A percentile compares a stretch with the other conserved stretches of the same genome.
Conservation (phyloP, 92 coral and sea anemone genomes). For the Phenganax subtilis region DNA sequence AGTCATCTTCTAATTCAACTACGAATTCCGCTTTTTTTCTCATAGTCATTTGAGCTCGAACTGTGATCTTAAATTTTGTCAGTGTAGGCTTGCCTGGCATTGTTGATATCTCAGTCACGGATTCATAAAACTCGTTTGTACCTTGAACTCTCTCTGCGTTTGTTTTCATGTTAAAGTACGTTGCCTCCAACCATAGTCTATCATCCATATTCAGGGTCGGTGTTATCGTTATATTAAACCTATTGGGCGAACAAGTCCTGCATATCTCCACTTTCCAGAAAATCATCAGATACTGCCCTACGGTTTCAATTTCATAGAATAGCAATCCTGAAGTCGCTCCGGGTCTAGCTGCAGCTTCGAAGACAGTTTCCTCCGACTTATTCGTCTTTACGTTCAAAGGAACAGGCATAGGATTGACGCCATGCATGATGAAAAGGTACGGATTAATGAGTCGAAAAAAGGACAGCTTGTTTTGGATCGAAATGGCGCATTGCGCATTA, state of each 20-base stretch:
- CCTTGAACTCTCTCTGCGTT: conserved; percentile 33
- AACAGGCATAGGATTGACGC: conserved; percentile 29
- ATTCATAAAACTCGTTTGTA: conserved; percentile 24
- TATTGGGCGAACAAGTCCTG: conserved; percentile 14
- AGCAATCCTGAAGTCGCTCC: conserved; percentile 45
- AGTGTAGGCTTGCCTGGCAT: conserved; percentile 3
- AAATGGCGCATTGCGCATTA: conserved; percentile 33
- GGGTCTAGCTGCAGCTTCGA: conserved; percentile 28
- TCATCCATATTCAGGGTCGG: not conserved
- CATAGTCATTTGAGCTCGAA: conserved; percentile 47
- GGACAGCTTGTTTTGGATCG: conserved; percentile 31
- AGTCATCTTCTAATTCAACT: conserved; percentile 34
- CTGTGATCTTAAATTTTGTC: conserved; percentile 18
- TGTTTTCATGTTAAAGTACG: conserved; percentile 15
- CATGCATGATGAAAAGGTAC: conserved; percentile 35
- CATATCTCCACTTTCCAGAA: conserved; percentile 38
- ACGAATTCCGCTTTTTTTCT: conserved; percentile 37
- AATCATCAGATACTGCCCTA: conserved; percentile 21
- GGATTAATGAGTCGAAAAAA: conserved; percentile 35
- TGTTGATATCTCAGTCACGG: conserved; percentile 1
- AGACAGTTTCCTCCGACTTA: conserved; percentile 23
- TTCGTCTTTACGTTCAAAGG: conserved; percentile 30
- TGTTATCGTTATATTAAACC: conserved; percentile 31
- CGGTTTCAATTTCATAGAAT: conserved; percentile 41
- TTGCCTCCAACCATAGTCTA: conserved; percentile 9